These are phyloP conservation scores for Hydropotes inermis DNA, from an alignment of 2,113 vertebrate species.

Conservation along the genomic window DNA sequence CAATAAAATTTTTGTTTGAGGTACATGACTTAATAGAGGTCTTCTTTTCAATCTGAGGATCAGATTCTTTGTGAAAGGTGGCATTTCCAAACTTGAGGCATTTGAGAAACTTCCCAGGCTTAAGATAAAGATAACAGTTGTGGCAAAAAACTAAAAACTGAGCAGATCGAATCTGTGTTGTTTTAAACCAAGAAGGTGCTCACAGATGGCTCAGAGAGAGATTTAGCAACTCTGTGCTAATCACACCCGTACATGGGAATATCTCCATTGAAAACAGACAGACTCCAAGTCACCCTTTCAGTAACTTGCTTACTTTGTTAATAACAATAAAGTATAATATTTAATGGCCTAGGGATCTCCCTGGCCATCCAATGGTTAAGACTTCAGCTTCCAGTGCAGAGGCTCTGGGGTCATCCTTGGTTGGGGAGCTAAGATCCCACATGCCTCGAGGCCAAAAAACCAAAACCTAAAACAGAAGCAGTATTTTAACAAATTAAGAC, in stretches of 20 bases:
- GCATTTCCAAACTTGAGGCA: conserved; percentile 12
- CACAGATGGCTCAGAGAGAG: conserved; percentile 86
- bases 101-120: conserved; percentile 57
- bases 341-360: not conserved
- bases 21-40: not conserved
- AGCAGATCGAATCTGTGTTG: conserved; percentile 76
- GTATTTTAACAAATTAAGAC: not conserved
- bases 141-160: conserved; percentile 70
- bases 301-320: not conserved
- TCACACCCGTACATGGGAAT: conserved; percentile 83
- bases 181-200: conserved; percentile 82
- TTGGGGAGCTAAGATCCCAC: not conserved
- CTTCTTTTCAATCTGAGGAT: not conserved
- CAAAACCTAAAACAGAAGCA: not conserved
- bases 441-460: not conserved
- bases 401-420: not conserved
- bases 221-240: conserved; percentile 85
- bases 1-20: not conserved
- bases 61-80: conserved; percentile 23
- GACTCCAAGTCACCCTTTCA: not conserved
- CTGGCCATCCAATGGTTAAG: not conserved
- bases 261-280: conserved; percentile 73
- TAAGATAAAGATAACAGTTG: conserved; percentile 66
- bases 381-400: not conserved
- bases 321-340: not conserved